Evolutionary conservation across 2,113 vertebrate species (phyloP).

Genomic region (Oostethus manadensis): DNA sequence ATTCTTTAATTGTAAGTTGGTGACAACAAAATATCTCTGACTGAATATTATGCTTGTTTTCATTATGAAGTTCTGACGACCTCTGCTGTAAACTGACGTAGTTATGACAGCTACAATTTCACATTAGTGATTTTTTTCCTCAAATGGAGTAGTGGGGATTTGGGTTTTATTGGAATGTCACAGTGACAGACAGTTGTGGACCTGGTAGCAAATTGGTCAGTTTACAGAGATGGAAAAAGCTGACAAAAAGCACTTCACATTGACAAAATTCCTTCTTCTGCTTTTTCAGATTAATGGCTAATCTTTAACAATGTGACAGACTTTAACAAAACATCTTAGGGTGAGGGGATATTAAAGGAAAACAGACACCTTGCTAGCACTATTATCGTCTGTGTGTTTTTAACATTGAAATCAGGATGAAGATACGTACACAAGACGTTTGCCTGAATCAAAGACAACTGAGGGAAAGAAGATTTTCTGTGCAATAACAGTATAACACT

Average conservation of each 20-base stretch:
- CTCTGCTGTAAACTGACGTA: neutral
- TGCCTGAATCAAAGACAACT: neutral
- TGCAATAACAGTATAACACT: constrained; percentile 2
- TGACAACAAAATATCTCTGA: no score
- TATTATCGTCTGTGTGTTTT: no score
- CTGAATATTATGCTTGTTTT: no score
- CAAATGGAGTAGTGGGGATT: constrained; percentile 19
- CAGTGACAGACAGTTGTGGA: constrained; percentile 20
- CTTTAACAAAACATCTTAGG: neutral
- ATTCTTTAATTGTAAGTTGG: no score
- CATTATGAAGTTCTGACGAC: no score
- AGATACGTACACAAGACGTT: neutral
- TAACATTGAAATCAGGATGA: no score
- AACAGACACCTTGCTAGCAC: neutral
- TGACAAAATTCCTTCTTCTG: neutral
- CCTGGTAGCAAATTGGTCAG: constrained; percentile 24
- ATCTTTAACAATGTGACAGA: neutral
- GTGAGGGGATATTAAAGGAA: neutral
- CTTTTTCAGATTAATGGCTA: constrained; percentile 1
- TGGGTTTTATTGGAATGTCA: constrained; percentile 22
- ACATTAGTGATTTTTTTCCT: constrained; percentile 19
- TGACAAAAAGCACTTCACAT: constrained; percentile 10
- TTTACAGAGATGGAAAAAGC: constrained; percentile 29
- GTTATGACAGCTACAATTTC: neutral
- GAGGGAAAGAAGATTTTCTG: constrained; percentile 1